Conservation (phyloP, 2,888 invertebrate species). For the Apoda limacodes region DNA sequence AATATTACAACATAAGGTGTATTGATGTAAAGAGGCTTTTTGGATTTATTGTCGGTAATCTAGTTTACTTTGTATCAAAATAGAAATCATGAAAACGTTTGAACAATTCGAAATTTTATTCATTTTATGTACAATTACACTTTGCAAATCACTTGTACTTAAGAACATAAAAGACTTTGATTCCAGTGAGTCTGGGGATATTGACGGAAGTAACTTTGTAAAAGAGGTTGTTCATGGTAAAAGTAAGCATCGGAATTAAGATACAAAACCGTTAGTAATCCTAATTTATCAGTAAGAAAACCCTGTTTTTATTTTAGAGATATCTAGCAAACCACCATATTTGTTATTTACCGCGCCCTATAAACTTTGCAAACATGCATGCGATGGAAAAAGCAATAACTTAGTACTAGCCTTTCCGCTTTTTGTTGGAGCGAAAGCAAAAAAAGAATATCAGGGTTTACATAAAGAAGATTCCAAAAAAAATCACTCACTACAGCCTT, state of each 20-base stretch:
- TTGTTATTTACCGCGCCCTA: constrained; percentile 51
- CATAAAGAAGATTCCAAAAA: constrained; percentile 28
- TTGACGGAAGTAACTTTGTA: constrained; percentile 34
- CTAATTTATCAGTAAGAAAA: no score
- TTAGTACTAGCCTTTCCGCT: constrained; percentile 39
- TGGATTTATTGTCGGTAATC: no score
- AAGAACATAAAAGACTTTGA: no score
- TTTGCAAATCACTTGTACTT: no score
- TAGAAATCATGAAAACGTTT: no score
- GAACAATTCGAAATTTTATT: no score
- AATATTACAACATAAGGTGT: no score
- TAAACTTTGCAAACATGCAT: constrained; percentile 39
- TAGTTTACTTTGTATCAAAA: no score
- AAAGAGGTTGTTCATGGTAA: constrained; percentile 28
- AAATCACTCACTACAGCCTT: constrained; percentile 22
- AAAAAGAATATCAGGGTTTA: constrained; percentile 23
- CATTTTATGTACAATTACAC: no score
- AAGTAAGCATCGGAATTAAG: constrained; percentile 29
- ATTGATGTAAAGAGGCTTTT: no score
- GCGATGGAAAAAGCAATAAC: constrained; percentile 32
- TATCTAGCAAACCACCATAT: constrained; percentile 25
- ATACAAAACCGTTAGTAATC: constrained; percentile 4
- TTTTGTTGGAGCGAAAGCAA: constrained; percentile 31
- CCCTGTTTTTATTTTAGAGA: constrained; percentile 48
- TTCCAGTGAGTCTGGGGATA: no score